Evolutionary conservation across 1,140 invertebrate species (phyloP), one percentile per base, ranked within the genome.

Genomic region (Drosophila orosa): DNA sequence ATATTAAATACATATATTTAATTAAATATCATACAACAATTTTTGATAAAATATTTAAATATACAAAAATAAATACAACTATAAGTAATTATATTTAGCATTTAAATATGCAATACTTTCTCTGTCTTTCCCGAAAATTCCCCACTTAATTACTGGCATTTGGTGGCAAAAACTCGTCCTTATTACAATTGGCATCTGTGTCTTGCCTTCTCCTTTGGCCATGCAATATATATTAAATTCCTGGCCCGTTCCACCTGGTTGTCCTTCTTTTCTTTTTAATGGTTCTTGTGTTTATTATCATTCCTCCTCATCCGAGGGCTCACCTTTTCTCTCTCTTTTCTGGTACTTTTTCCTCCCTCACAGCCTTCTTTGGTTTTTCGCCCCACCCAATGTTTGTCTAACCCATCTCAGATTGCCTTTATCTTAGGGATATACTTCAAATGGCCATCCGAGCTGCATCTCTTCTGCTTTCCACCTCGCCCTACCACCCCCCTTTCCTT

Each of bases 321-420:
- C 31, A 44, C 47, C 66, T 56, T 54, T 44, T 67, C 35, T 15
- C n/a, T n/a, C n/a, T n/a, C n/a, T n/a, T n/a, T n/a, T n/a, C n/a
- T n/a, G n/a, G n/a, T n/a, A 44, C 47, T 63, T 56, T 54, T 44
- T 67, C 35, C 12, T 31, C 19, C 19, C 37, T 10, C 50, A 31
- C n/a, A 47, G 50, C 24, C 33, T 6, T 5, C 12, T n/a, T 39
- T 25, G 19, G 15, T 27, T 35, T 25, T n/a, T 9, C 13, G 6
- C 17, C 17, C 25, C 29, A 2, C 19, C 15, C 57, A 40, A 17
- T 59, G 61, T 59, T 65, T 65, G 61, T 22, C 39, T 65, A 33
- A 65, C 62, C 68, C 68, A 72, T 58, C 68, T 72, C 68, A 47
- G 68, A 72, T 72, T 72, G 68, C 68, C 68, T 58, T 71, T 72